A percentile compares a stretch with the other conserved stretches of the same genome.
Evolutionary conservation across 2,113 vertebrate genomes (phyloP).

Genomic region (Chamaetylas fuelleborni): DNA sequence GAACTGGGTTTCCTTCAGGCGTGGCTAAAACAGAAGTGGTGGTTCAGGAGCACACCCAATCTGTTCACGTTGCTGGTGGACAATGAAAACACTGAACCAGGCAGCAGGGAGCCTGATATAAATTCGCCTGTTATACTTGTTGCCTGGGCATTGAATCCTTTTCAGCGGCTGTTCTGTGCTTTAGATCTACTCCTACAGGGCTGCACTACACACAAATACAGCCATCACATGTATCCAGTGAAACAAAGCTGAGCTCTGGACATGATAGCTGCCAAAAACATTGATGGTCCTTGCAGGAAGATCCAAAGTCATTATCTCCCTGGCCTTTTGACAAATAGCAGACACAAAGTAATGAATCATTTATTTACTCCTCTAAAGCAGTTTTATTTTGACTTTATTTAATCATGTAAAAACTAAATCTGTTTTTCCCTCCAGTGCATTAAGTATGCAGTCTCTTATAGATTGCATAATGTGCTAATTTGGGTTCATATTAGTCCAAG

Average conservation of each 20-base stretch:
- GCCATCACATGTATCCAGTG: not conserved
- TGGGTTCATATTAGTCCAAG: not conserved
- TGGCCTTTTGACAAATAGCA: conserved; percentile 1
- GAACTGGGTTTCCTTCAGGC: not conserved
- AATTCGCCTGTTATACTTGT: not conserved
- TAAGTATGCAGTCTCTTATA: not conserved
- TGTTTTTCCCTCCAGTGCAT: not conserved
- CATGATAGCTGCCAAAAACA: not conserved
- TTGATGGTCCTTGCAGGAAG: not conserved
- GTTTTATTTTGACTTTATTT: conserved; percentile 19
- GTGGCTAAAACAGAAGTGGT: not conserved
- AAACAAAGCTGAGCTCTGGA: not conserved
- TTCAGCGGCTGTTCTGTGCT: not conserved
- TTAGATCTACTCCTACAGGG: not conserved
- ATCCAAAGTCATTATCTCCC: not conserved
- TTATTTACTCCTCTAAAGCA: conserved; percentile 14
- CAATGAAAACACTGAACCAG: not conserved
- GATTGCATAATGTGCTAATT: conserved; percentile 8
- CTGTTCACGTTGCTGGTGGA: not conserved
- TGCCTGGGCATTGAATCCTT: not conserved
- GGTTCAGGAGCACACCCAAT: not conserved
- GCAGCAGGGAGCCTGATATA: not conserved
- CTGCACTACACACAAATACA: not conserved
- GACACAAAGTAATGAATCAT: not conserved
- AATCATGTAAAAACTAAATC: not conserved